phyloP scores from a whole-genome alignment of 2,113 vertebrate genomes.

The Caranx melampygus region DNA sequence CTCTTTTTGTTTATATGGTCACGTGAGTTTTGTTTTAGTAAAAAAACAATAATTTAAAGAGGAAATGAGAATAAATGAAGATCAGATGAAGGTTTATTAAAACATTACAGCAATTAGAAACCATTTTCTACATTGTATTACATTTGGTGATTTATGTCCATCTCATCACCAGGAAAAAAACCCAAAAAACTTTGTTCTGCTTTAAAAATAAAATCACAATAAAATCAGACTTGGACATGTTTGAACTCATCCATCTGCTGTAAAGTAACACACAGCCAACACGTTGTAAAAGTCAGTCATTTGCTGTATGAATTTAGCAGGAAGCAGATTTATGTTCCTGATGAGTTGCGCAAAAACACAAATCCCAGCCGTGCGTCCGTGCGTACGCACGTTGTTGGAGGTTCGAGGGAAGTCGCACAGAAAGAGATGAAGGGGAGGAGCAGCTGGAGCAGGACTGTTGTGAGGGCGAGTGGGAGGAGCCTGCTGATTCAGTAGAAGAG shows the following conservation, averaged over 20 bases:
- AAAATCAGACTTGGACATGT: not conserved
- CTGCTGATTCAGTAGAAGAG: slow-evolving; percentile 69
- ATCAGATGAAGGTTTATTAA: not conserved
- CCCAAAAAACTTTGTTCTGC: not conserved
- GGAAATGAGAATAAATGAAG: too few relatives aligned
- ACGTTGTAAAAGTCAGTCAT: not conserved
- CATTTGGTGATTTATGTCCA: not conserved
- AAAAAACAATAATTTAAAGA: too few relatives aligned
- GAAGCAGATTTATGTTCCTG: not conserved
- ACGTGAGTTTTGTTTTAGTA: too few relatives aligned
- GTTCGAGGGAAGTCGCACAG: slow-evolving; percentile 37
- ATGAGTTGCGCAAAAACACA: slow-evolving; percentile 51
- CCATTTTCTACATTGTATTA: not conserved
- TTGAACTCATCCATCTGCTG: not conserved
- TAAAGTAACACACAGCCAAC: not conserved
- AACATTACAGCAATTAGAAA: not conserved
- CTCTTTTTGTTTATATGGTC: not conserved
- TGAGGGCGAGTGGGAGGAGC: slow-evolving; percentile 71
- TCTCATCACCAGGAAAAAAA: not conserved
- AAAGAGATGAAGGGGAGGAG: slow-evolving; percentile 12
- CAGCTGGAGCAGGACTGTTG: slow-evolving; percentile 37
- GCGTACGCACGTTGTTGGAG: slow-evolving; percentile 44
- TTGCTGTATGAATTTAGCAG: not conserved
- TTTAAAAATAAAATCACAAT: not conserved
- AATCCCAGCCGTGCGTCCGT: slow-evolving; percentile 33